Base-by-base conservation (phyloP, 2,797 vertebrate species). In the Trematomus bernacchii region DNA sequence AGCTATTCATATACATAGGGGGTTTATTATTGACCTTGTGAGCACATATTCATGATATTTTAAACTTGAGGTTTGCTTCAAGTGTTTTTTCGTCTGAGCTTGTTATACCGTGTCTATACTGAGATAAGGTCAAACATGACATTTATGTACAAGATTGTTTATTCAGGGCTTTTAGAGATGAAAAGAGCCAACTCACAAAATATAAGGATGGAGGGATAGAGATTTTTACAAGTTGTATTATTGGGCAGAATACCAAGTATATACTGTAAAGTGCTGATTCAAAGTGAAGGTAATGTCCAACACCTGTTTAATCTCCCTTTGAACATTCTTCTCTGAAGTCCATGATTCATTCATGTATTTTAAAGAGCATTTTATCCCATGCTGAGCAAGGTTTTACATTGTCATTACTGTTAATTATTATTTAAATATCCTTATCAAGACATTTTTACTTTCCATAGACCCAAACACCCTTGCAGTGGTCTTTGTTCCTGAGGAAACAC, bases 401-500 rank as follows among this genome's bases (percentile, higher is more conserved):
- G 43, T 50, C 46, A 51, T 71, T 76, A 3, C 21, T 59, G 73
- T 73, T 14, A 47, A 19, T 3, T 43, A 7, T 59, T 50, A 59
- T 55, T 71, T 51, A 48, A 43, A 18, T 12, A 14, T 77, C 33
- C 54, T 13, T 57, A 43, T 54, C 15, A 30, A 23, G 27, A 42
- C 37, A 1, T 21, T 43, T 72, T 77, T 10, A 52, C 69, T 47
- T 19, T 30, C 48, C 51, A 16, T 52, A 42, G 47, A 71, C 70
- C 46, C 19, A 15, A 18, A 13, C 42, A 52, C 37, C 19, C 16
- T 61, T 74, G 65, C 73, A 42, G 69, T 3, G 19, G 66, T 18
- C 48, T 71, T 71, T 27, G 44, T 54, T 53, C 46, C 59, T 19
- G 79, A 46, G 47, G 61, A 68, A 69, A 47, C 70, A 27, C 71